These are phyloP conservation scores for Ceratina australensis DNA, from an alignment of 1,140 invertebrate genomes.

Conservation along the genomic window DNA sequence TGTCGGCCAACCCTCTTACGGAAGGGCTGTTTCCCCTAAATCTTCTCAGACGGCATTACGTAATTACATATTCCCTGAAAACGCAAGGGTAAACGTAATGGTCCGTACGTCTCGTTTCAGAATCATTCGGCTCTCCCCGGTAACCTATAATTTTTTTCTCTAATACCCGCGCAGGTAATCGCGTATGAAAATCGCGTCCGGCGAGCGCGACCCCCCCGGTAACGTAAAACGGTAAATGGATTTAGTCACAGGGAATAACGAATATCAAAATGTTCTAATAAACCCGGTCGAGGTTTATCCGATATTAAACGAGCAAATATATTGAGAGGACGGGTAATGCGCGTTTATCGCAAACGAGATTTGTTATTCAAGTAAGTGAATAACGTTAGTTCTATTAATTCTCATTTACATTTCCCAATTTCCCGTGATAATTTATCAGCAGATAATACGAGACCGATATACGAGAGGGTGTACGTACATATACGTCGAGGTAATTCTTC, in stretches of 20 bases:
- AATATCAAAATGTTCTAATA: too few species aligned
- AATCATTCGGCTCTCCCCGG: conserved; percentile 25
- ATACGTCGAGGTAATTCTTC: conserved; percentile 21
- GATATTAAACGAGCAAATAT: not conserved
- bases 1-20: conserved; percentile 55
- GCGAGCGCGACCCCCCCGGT: too few species aligned
- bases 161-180: not conserved
- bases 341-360: not conserved
- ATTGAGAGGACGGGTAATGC: not conserved
- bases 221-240: too few species aligned
- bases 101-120: conserved; percentile 57
- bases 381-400: not conserved
- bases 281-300: too few species aligned
- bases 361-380: not conserved
- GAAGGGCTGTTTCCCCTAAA: conserved; percentile 59
- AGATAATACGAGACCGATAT: too few species aligned
- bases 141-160: conserved; percentile 50
- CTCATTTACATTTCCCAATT: too few species aligned
- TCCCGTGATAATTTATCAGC: too few species aligned
- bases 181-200: not conserved
- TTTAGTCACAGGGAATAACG: too few species aligned
- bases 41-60: conserved; percentile 68
- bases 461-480: too few species aligned
- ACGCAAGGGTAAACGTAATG: conserved; percentile 69
- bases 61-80: conserved; percentile 73